A percentile compares a stretch with the other conserved stretches of the same genome.
phyloP scores from a whole-genome alignment of 1,140 invertebrate species.

The Augochlora pura region DNA sequence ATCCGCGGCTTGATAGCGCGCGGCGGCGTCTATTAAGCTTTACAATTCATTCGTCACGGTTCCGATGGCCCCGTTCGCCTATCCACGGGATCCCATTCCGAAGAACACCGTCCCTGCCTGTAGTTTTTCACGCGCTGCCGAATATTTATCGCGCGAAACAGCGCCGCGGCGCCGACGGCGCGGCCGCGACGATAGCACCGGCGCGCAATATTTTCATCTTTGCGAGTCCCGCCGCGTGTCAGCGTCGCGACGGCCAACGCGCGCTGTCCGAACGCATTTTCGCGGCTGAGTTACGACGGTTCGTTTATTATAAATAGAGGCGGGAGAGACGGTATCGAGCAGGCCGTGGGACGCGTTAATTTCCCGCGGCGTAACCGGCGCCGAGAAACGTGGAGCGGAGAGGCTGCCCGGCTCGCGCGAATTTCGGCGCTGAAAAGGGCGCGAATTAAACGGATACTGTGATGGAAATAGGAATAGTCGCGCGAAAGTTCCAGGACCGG shows the following conservation, averaged over 20 bases:
- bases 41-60: no score
- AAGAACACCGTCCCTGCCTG: no score
- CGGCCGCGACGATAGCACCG: slow-evolving; percentile 17
- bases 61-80: no score
- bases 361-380: slow-evolving; percentile 43
- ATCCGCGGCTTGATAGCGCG: no score
- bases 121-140: no score
- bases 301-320: no score
- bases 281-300: no score
- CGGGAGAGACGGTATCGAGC: no score
- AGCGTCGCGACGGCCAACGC: no score
- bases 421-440: neutral
- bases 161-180: neutral
- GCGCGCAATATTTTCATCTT: slow-evolving; percentile 44
- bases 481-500: no score
- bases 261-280: slow-evolving; percentile 11
- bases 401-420: neutral
- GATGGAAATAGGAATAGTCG: neutral
- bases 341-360: slow-evolving; percentile 17
- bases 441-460: neutral
- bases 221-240: slow-evolving; percentile 18
- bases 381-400: slow-evolving; percentile 32
- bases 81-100: no score
- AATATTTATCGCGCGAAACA: neutral
- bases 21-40: no score